Base-by-base conservation (phyloP, 1,140 invertebrate species). In the Ylistrum balloti region DNA sequence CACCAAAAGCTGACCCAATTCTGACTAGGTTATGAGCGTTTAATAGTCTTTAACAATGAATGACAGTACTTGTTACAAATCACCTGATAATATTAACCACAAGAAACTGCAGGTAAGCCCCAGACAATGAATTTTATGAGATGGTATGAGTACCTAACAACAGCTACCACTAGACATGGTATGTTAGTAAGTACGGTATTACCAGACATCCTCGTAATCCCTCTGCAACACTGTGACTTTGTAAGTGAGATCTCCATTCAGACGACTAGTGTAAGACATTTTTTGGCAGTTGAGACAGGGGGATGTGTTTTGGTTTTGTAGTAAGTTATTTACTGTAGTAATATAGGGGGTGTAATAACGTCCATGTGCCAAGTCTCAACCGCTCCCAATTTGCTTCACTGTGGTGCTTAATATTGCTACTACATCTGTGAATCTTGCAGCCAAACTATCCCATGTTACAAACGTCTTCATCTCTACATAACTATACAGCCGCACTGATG, bases 301-400 rank as follows among this genome's bases (percentile, higher is more conserved):
- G 56, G 56, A 74, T 74, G n/a, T 74, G 56, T 74, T 74, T 74
- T 74, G 56, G 56, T 74, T 74, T 28, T 74, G 56, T 74, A 74
- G 56, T 74, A 28, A n/a, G 56, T 74, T 74, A 74, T 74, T 74
- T 74, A 74, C 56, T 74, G 56, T 74, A 74, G 56, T 74, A 74
- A 74, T 74, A 74, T n/a, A 17, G 56, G 56, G 28, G 56, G 56
- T 74, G 56, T 74, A 74, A 74, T 74, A 74, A 11, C 56, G 5
- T n/a, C 0, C 56, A 5, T n/a, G 5, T 74, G 56, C 56, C 56
- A 74, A 74, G 56, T 28, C n/a, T 45, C 56, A 3, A 5, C 56
- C 56, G 28, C 56, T 74, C 56, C 56, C 56, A 74, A 74, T 74
- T 17, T 17, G 11, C 22, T 5, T 28, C n/a, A 74, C 2, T 74